These are phyloP conservation scores for Nebria ingens DNA, from an alignment of 1,140 invertebrate genomes.

Conservation along the genomic window DNA sequence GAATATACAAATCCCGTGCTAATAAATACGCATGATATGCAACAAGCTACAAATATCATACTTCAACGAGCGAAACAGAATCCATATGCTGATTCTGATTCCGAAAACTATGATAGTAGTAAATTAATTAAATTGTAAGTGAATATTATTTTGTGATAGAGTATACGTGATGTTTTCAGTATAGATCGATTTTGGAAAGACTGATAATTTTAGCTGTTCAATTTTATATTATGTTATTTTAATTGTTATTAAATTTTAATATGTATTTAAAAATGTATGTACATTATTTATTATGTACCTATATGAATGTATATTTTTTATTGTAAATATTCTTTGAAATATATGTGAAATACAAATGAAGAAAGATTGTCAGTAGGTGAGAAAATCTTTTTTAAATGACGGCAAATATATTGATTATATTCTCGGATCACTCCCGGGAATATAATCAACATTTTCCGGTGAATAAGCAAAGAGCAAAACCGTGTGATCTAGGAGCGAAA, in stretches of 20 bases:
- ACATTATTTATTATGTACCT: no score
- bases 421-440: no score
- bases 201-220: neutral
- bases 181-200: neutral
- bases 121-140: neutral
- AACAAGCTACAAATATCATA: neutral
- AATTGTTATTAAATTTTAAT: no score
- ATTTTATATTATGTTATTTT: no score
- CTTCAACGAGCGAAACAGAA: neutral
- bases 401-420: no score
- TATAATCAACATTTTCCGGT: no score
- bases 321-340: neutral
- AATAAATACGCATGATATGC: neutral
- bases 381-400: no score
- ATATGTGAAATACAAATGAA: no score
- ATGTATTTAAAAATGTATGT: no score
- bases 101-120: neutral
- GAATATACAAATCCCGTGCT: conserved; percentile 35
- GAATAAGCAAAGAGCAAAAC: no score
- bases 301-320: neutral
- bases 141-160: neutral
- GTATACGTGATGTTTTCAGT: neutral
- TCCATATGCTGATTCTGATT: neutral
- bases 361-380: no score
- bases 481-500: no score